These are phyloP conservation scores for Drosophila ambigua DNA, from an alignment of 1,140 invertebrate genomes.

Conservation along the genomic window DNA sequence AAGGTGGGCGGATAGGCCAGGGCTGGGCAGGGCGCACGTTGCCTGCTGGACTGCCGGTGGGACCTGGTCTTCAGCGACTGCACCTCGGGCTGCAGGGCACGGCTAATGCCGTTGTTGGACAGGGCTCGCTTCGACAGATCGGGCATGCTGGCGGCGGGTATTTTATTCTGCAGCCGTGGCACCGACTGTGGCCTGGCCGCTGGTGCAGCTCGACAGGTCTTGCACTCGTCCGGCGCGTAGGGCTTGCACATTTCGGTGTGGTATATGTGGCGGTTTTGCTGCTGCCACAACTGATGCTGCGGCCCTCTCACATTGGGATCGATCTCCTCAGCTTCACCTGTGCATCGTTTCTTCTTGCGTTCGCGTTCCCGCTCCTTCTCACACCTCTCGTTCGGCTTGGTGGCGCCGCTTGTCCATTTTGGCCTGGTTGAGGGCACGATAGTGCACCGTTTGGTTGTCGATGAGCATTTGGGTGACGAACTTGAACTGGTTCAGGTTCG, in stretches of 20 bases:
- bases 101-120: neutral
- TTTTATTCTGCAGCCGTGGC: neutral
- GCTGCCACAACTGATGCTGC: constrained; percentile 55
- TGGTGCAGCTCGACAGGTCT: too few species aligned
- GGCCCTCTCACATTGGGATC: neutral
- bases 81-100: too few species aligned
- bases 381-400: constrained; percentile 2
- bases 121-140: constrained; percentile 23
- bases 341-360: neutral
- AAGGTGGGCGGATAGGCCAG: constrained; percentile 22
- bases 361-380: neutral
- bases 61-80: too few species aligned
- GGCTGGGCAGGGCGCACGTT: neutral
- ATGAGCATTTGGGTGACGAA: constrained; percentile 70
- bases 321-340: neutral
- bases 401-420: neutral
- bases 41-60: neutral
- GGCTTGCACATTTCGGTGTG: constrained; percentile 3
- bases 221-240: constrained; percentile 1
- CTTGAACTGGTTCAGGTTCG: constrained; percentile 68
- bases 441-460: constrained; percentile 61
- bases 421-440: constrained; percentile 33
- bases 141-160: constrained; percentile 48
- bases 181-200: neutral
- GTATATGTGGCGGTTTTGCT: constrained; percentile 34